These are phyloP conservation scores for Cololabis saira DNA, from an alignment of 2,113 vertebrate species.

Conservation along the genomic window DNA sequence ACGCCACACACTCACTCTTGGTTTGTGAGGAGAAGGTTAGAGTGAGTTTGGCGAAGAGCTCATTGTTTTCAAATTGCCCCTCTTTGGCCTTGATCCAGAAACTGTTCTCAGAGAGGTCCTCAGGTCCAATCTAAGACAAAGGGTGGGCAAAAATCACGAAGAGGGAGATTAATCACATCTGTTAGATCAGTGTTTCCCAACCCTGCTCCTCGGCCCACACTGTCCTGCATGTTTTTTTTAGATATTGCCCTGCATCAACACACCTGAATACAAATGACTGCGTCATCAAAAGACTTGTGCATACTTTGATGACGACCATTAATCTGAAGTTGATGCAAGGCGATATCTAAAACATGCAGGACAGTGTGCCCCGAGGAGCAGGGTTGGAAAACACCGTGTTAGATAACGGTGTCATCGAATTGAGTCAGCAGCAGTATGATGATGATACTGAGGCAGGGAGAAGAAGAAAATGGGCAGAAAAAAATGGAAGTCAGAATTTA, in stretches of 20 bases:
- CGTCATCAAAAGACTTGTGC: too few species aligned
- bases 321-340: too few species aligned
- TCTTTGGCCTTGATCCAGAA: slow-evolving; percentile 91
- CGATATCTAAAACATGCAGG: too few species aligned
- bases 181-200: slow-evolving; percentile 6
- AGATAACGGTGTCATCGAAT: too few species aligned
- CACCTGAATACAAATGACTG: too few species aligned
- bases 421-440: slow-evolving; percentile 24
- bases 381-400: too few species aligned
- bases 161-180: slow-evolving; percentile 13
- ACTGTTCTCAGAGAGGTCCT: slow-evolving; percentile 87
- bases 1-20: slow-evolving; percentile 84
- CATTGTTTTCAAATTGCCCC: slow-evolving; percentile 86
- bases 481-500: slow-evolving; percentile 29
- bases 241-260: too few species aligned
- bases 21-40: slow-evolving; percentile 88
- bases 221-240: too few species aligned
- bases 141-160: slow-evolving; percentile 3
- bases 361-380: too few species aligned
- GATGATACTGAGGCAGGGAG: slow-evolving; percentile 11
- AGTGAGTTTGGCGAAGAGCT: slow-evolving; percentile 91
- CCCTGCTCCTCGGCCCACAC: too few species aligned
- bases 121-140: slow-evolving; percentile 79
- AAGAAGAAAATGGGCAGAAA: slow-evolving; percentile 14
- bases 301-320: too few species aligned